phyloP scores from a whole-genome alignment of 2,113 vertebrate genomes.

The Delphinus delphis region DNA sequence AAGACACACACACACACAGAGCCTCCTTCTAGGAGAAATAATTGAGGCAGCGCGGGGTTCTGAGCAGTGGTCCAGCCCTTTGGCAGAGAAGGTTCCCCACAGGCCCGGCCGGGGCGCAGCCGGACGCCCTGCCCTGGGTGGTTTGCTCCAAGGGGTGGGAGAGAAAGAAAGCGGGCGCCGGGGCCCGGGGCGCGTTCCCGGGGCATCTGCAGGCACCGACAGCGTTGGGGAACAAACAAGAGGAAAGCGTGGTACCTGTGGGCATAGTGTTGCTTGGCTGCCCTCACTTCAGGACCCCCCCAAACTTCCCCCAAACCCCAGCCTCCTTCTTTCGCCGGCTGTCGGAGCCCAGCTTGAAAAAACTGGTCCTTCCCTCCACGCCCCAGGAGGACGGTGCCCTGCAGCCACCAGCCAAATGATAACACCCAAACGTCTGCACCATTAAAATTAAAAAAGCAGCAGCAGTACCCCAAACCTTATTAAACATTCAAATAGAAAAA shows the following conservation, averaged over 20 bases:
- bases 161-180: background rate
- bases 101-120: background rate
- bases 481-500: constrained; percentile 83
- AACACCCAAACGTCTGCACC: constrained; percentile 71
- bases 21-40: constrained; percentile 68
- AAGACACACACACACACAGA: constrained; percentile 62
- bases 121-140: background rate
- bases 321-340: background rate
- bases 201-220: background rate
- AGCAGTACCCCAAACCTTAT: constrained; percentile 69
- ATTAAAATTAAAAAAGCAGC: constrained; percentile 3
- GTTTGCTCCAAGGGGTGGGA: too few relatives aligned
- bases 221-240: background rate
- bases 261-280: background rate
- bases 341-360: background rate
- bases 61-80: background rate
- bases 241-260: background rate
- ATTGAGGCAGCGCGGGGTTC: constrained; percentile 73
- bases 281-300: background rate
- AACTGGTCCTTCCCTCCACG: background rate
- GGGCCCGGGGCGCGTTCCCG: background rate
- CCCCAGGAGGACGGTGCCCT: background rate
- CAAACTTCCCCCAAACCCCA: background rate
- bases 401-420: constrained; percentile 57
- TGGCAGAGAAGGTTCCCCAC: background rate